Base-by-base conservation (phyloP, 2,888 invertebrate species). In the Serrognathus titanus region DNA sequence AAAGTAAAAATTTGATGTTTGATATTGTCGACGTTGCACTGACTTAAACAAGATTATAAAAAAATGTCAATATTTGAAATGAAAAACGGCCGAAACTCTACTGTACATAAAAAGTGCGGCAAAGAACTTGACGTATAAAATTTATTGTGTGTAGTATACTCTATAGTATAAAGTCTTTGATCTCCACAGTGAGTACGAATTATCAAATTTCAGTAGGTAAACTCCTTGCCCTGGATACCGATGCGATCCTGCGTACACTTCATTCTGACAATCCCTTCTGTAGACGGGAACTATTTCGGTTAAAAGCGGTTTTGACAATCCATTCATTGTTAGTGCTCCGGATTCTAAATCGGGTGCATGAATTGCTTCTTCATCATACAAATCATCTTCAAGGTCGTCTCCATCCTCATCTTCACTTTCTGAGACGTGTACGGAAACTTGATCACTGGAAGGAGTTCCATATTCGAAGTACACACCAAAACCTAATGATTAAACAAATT, bases 391-490 rank as follows among this genome's bases (percentile, higher is more conserved):
- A 40, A 83, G 80, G 3, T 88, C 88, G 47, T 89, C 89, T 4
- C 83, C 85, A 37, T 94, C 94, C 20, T 96, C 95, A 51, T 95
- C 95, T 68, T 94, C 94, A 63, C 94, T 96, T 72, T 99, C 99
- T 10, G 93, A 92, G 6, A 99, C 92, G 73, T 98, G 96, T 1
- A 99, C 93, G 0, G 97, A 95, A 3, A 96, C 94, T 68, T 82
- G 81, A 66, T 92, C 92, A 40, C 84, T 90, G 41, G 89, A 89
- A 0, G 90, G 85, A 1, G 94, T 94, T 51, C 90, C 92, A 95
- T 97, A 99, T 80, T 99, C 99, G 76, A 99, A 99, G 77, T 92
- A 97, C 48, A 99, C 86, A 1, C 99, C 99, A 78, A 99, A 99
- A 60, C 90, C 85, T 85, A 62, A 9, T 16, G 16, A 16, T 64